Conservation (phyloP, 2,888 invertebrate genomes). For the Sinohyriopsis cumingii region DNA sequence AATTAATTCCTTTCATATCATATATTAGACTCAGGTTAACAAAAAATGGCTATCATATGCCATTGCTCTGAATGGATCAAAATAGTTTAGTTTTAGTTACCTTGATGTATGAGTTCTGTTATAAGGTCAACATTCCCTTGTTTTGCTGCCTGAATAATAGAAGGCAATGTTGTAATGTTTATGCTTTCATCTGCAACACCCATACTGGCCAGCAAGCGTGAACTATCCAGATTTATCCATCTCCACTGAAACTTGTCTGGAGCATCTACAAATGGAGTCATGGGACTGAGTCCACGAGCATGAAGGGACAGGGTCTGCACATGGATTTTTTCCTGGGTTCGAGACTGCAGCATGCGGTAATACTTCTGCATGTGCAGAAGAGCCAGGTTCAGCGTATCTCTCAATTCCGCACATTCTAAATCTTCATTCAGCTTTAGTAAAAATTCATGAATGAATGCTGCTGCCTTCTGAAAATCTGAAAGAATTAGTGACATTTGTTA, state of each 20-base stretch:
- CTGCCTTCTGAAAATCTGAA: conserved; percentile 71
- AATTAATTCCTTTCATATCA: too few relatives aligned
- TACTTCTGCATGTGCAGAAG: conserved; percentile 71
- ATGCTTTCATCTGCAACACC: conserved; percentile 53
- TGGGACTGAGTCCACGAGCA: conserved; percentile 68
- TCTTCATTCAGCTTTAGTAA: conserved; percentile 68
- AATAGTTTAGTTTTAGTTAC: conserved; percentile 32
- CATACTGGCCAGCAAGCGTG: conserved; percentile 50
- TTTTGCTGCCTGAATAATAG: conserved; percentile 63
- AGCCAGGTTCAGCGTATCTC: conserved; percentile 69
- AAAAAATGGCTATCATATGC: too few relatives aligned
- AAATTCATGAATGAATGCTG: conserved; percentile 70
- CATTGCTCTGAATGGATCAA: too few relatives aligned
- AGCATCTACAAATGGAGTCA: conserved; percentile 71
- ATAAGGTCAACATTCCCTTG: conserved; percentile 60
- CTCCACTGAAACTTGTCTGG: conserved; percentile 69
- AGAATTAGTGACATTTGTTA: conserved; percentile 10
- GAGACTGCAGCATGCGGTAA: conserved; percentile 60
- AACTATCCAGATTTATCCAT: conserved; percentile 67
- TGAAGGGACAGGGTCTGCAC: conserved; percentile 57
- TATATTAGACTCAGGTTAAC: too few relatives aligned
- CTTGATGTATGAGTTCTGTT: conserved; percentile 58
- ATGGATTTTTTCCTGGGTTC: conserved; percentile 59
- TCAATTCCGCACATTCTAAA: conserved; percentile 69
- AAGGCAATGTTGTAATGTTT: conserved; percentile 54